These are phyloP conservation scores for Yasuhikotakia modesta DNA, from an alignment of 2,797 vertebrate genomes.

Conservation along the genomic window DNA sequence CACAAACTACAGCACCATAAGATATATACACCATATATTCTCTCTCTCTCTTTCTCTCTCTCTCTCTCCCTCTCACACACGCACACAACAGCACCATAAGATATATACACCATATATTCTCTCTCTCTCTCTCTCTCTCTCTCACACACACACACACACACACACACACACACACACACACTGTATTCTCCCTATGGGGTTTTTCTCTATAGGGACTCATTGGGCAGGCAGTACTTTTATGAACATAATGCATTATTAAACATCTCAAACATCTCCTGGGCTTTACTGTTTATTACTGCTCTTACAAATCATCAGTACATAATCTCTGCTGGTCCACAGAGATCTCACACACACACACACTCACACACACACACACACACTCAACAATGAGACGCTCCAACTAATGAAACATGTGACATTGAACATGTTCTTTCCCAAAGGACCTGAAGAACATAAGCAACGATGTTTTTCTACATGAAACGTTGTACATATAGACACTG, in stretches of 20 bases:
- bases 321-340: conserved; percentile 78
- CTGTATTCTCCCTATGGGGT: conserved; percentile 71
- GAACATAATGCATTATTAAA: conserved; percentile 88
- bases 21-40: neutral
- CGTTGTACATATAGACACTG: neutral
- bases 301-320: conserved; percentile 86
- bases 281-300: conserved; percentile 84
- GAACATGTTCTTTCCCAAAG: conserved; percentile 27
- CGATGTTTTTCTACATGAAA: conserved; percentile 18
- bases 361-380: conserved; percentile 40
- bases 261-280: conserved; percentile 86
- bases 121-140: conserved; percentile 8
- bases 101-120: conserved; percentile 9
- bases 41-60: conserved; percentile 38
- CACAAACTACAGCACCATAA: neutral
- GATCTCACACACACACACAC: conserved; percentile 62
- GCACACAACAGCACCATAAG: too few species aligned
- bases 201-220: conserved; percentile 77
- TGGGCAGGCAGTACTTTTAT: conserved; percentile 80
- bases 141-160: conserved; percentile 27
- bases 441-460: conserved; percentile 22
- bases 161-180: conserved; percentile 39
- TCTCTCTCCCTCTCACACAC: conserved; percentile 15
- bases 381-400: conserved; percentile 26
- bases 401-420: conserved; percentile 50